These are phyloP conservation scores for Aphyosemion australe DNA, from an alignment of 2,113 vertebrate genomes.

Conservation along the genomic window DNA sequence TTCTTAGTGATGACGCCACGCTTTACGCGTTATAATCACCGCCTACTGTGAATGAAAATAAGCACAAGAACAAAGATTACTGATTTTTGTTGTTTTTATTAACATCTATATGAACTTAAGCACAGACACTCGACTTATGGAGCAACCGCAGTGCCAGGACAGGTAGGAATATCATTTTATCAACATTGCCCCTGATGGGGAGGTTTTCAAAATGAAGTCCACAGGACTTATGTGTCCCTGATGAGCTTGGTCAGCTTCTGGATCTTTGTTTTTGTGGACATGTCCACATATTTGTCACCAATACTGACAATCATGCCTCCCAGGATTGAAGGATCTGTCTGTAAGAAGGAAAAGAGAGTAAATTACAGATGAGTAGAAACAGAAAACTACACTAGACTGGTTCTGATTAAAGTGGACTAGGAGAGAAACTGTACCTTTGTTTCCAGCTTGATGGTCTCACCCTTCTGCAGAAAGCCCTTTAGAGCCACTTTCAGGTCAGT, in stretches of 20 bases:
- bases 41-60: neutral
- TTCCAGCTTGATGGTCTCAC: slow-evolving; percentile 89
- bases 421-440: slow-evolving; percentile 83
- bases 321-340: slow-evolving; percentile 89
- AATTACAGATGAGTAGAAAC: neutral
- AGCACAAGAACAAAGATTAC: neutral
- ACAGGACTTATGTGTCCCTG: slow-evolving; percentile 80
- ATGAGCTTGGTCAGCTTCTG: slow-evolving; percentile 91
- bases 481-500: slow-evolving; percentile 87
- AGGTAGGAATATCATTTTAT: slow-evolving; percentile 59
- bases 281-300: slow-evolving; percentile 94
- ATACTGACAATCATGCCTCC: slow-evolving; percentile 97
- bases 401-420: neutral
- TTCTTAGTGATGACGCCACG: too few species aligned
- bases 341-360: slow-evolving; percentile 19
- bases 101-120: slow-evolving; percentile 64
- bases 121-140: slow-evolving; percentile 61
- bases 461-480: slow-evolving; percentile 87
- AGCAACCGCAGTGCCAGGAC: slow-evolving; percentile 52
- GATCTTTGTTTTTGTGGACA: slow-evolving; percentile 95
- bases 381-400: neutral
- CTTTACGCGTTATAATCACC: too few species aligned
- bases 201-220: slow-evolving; percentile 61
- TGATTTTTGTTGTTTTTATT: slow-evolving; percentile 61
- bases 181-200: slow-evolving; percentile 19